Base-by-base conservation (phyloP, 2,113 vertebrate species). In the Phylloscopus trochilus region DNA sequence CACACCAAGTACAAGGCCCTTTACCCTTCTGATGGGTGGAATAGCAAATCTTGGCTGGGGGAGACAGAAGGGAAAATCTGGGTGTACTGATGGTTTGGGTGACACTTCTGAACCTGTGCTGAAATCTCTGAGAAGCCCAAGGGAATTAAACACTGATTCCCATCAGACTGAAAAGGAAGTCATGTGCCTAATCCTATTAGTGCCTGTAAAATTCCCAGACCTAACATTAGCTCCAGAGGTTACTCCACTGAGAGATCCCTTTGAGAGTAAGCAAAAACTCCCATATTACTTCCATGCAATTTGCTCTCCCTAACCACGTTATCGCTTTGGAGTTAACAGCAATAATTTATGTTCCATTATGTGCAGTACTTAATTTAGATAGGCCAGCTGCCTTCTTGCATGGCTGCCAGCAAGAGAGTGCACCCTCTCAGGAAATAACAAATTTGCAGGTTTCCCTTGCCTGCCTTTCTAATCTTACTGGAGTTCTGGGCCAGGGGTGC, bases 121-220 rank as follows among this genome's bases (percentile, higher is more conserved):
- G 67, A 87, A 64, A 73, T 51, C 59, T 85, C 59, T 10, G 76
- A 49, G 55, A 88, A 88, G 30, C 79, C 47, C 85, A 74, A 44
- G 51, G 56, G 88, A 93, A 90, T 88, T 77, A 90, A 95, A 86
- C 73, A 31, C 83, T 77, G 72, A 81, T 46, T 95, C 56, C 64
- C 33, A 53, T 44, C 60, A 78, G 56, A 55, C 73, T 80, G 55
- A 67, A 85, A 85, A 88, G 55, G 79, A 95, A 92, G 39, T 93
- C 90, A 89, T 10, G 59, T 92, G 86, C 89, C 75, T 92, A 90
- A 94, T 92, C 76, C 76, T 97, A 55, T 87, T 78, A 96, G 76
- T 81, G 94, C 86, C 43, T 88, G 39, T 77, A 85, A 95, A 90
- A 93, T 77, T 96, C 94, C 86, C 95, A 96, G 85, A 75, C 64